Base-by-base conservation (phyloP, 2,113 vertebrate genomes). In the Trogon surrucura region DNA sequence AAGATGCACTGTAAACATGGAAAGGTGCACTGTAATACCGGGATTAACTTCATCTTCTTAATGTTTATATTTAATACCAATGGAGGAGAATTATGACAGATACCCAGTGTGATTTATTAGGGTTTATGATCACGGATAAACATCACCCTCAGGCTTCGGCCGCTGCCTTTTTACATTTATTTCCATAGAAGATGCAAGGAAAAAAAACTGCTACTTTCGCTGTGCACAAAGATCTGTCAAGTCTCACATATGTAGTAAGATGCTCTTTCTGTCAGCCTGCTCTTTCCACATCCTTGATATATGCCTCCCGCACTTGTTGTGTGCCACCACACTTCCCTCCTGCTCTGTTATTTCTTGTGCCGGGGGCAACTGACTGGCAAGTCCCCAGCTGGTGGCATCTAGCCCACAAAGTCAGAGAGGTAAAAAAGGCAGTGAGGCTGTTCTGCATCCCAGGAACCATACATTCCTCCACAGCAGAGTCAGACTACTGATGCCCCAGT, bases 401-500 rank as follows among this genome's bases (percentile, higher is more conserved):
- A 26, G 21, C 34, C 20, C 26, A 66, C 47, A 91, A 60, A 57
- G 20, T 34, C 54, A 69, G 38, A 56, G 29, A 70, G 3, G 10
- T 27, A 29, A 64, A 41, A 78, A 70, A n/a, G 23, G 11, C 7
- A 51, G 6, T 6, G 16, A 83, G 8, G 18, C 8, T 88, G 20
- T 80, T 85, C 58, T 77, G 16, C 26, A n/a, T 29, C 19, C 14
- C 58, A 73, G 38, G 26, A 82, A n/a, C 3, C 17, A 32, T 8
- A 5, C 13, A 7, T 0, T 61, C 30, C 13, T 34, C 34, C 10
- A 8, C 21, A 80, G 36, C 30, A 69, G 53, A 50, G 21, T 6
- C 45, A 9, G 30, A 51, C 34, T 12, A 25, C 2, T 1, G n/a
- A 30, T 80, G 11, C 26, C 2, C 3, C 21, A 47, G 53, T 1